Evolutionary conservation across 2,888 invertebrate genomes (phyloP), one percentile per base, ranked within the genome.

Genomic region (Philereme transversata): DNA sequence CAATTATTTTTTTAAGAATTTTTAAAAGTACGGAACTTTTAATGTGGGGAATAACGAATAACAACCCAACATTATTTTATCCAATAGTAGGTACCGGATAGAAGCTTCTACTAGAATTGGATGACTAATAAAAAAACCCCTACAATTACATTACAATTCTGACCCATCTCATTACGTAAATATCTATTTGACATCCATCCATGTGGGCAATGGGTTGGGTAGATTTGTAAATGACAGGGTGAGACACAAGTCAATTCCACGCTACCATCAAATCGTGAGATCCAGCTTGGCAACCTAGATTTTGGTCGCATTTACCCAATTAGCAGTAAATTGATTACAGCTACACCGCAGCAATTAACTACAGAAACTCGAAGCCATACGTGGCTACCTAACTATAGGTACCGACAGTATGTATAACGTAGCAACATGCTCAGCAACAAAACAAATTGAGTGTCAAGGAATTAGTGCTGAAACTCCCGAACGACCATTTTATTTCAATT

Each of bases 311-410:
- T 57, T 48, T 51, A 49, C 57, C 54, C 64, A 60, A 64, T 64
- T 64, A 60, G 44, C 57, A 55, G 60, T 51, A 60, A 60, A 64
- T 57, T 64, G 60, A 60, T 64, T 64, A 57, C 57, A 57, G 51
- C 48, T 46, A 57, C 56, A 57, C 63, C 50, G 53, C 51, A 60
- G 55, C 62, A 63, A 56, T 63, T 63, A 63, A 52, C 56, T 56
- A 34, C 36, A 43, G 62, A 59, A 59, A 59, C 53, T 36, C 49
- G 43, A 59, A 44, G 40, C 59, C 38, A 45, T 41, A 43, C 47
- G 10, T 49, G 33, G 40, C 41, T 34, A 8, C 11, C 4, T 53
- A 11, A 50, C 22, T 22, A 22, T n/a, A 36, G 5, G 1, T n/a
- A 38, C 36, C 11, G 5, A 49, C 35, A 36, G 4, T 10, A 36